phyloP scores from a whole-genome alignment of 92 coral and sea anemone genomes.

The Phenganax subtilis region DNA sequence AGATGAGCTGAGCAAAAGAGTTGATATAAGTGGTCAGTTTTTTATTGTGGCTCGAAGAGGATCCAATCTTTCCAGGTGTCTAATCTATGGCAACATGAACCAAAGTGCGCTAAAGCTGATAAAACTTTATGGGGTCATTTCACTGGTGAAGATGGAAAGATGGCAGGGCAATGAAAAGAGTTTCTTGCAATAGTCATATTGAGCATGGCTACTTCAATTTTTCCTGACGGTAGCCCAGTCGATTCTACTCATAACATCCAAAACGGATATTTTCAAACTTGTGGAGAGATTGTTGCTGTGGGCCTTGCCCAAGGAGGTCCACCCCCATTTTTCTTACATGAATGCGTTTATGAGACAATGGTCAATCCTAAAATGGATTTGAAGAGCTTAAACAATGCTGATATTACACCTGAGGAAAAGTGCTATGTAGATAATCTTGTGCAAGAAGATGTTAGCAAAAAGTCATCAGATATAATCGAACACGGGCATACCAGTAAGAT shows the following conservation, averaged over 20 bases:
- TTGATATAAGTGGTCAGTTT: background rate
- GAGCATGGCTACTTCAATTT: conserved; percentile 30
- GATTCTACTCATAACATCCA: conserved; percentile 42
- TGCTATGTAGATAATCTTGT: conserved; percentile 1
- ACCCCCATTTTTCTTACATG: conserved; percentile 45
- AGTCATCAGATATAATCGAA: conserved; percentile 3
- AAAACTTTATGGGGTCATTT: conserved; percentile 25
- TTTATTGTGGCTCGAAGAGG: background rate
- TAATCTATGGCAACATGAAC: background rate
- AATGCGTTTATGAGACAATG: conserved; percentile 40
- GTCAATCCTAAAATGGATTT: conserved; percentile 21
- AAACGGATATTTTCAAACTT: conserved; percentile 35
- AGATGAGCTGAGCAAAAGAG: conserved; percentile 3
- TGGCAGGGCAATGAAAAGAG: conserved; percentile 39
- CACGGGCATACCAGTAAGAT: conserved; percentile 15
- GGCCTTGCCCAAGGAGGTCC: conserved; percentile 51
- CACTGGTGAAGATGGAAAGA: conserved; percentile 41
- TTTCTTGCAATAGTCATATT: conserved; percentile 10
- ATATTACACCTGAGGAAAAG: conserved; percentile 31
- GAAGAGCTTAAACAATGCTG: conserved; percentile 1
- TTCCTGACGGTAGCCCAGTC: conserved; percentile 33
- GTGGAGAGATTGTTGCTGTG: conserved; percentile 49
- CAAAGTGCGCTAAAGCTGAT: background rate
- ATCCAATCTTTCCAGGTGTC: background rate
- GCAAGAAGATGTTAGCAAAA: conserved; percentile 11